Percentiles rank a stretch among this genome's conserved stretches.
Evolutionary conservation across 2,888 invertebrate genomes (phyloP).

Genomic region (Callosobruchus maculatus): DNA sequence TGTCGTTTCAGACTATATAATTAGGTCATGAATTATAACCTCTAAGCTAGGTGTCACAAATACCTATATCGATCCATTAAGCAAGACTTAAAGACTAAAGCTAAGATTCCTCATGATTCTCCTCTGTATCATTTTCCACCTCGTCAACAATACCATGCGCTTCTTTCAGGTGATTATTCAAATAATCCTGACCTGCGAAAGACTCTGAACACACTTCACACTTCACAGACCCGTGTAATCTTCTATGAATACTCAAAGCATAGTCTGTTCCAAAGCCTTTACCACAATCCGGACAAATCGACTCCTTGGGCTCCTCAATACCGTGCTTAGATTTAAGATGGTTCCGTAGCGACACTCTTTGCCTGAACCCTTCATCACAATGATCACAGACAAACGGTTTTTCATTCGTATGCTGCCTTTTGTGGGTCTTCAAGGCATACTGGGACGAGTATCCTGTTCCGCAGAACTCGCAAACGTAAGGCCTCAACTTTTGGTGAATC

Average conservation of each 20-base stretch:
- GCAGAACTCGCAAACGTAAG: conserved; percentile 31
- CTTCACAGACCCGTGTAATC: conserved; percentile 25
- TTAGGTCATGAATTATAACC: no score
- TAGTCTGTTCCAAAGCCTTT: conserved; percentile 32
- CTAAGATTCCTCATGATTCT: neutral
- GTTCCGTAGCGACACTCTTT: conserved; percentile 34
- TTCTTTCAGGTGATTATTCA: conserved; percentile 21
- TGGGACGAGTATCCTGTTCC: conserved; percentile 30
- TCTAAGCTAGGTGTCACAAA: neutral
- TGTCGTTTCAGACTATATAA: neutral
- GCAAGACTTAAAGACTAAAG: neutral
- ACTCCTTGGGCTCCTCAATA: conserved; percentile 27
- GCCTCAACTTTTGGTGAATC: conserved; percentile 25
- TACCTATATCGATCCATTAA: neutral
- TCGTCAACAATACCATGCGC: conserved; percentile 13
- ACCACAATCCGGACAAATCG: conserved; percentile 31
- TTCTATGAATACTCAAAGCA: conserved; percentile 31
- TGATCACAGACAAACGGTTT: conserved; percentile 30
- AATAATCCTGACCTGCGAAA: conserved; percentile 26
- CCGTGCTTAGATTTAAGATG: conserved; percentile 38
- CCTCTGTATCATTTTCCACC: neutral
- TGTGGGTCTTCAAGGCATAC: conserved; percentile 31
- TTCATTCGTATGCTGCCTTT: conserved; percentile 33
- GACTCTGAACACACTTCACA: conserved; percentile 28
- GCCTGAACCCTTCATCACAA: conserved; percentile 32